phyloP scores from a whole-genome alignment of 2,888 invertebrate genomes.

The Acleris holmiana region DNA sequence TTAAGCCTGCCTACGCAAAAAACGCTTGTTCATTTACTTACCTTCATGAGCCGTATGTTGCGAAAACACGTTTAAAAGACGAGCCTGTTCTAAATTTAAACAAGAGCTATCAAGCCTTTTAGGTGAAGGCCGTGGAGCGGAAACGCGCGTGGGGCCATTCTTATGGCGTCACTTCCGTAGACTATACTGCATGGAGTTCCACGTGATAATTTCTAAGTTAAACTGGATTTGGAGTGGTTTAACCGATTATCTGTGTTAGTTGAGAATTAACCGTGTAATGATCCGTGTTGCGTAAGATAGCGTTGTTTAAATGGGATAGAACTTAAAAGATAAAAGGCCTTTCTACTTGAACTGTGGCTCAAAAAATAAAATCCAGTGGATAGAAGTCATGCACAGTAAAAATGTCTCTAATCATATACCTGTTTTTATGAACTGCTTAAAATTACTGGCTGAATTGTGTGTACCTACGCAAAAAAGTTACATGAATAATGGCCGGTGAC shows the following conservation, averaged over 20 bases:
- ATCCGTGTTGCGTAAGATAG: slow-evolving; percentile 17
- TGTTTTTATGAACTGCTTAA: too few species aligned
- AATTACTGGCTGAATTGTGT: too few species aligned
- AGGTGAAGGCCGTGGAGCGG: slow-evolving; percentile 76
- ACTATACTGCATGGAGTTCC: slow-evolving; percentile 52
- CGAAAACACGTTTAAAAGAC: slow-evolving; percentile 34
- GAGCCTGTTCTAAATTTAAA: slow-evolving; percentile 35
- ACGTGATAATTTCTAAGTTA: slow-evolving; percentile 62
- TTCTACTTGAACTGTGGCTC: not conserved
- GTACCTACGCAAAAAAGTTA: too few species aligned
- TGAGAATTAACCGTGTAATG: slow-evolving; percentile 31
- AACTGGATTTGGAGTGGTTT: slow-evolving; percentile 57
- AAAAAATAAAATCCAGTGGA: too few species aligned
- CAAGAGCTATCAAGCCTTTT: slow-evolving; percentile 52
- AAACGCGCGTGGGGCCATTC: slow-evolving; percentile 60
- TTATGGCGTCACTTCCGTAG: slow-evolving; percentile 74
- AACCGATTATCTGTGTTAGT: slow-evolving; percentile 49
- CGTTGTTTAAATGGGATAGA: slow-evolving; percentile 19
- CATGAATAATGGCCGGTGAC: too few species aligned
- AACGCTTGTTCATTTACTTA: not conserved
- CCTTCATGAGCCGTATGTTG: slow-evolving; percentile 7
- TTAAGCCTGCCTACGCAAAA: too few species aligned
- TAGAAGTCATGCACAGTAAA: too few species aligned
- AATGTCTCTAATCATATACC: too few species aligned
- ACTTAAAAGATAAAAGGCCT: slow-evolving; percentile 17